Percentiles rank a stretch among this genome's conserved stretches.
Conservation (phyloP, 1,140 invertebrate genomes). For the Pectinophora gossypiella region DNA sequence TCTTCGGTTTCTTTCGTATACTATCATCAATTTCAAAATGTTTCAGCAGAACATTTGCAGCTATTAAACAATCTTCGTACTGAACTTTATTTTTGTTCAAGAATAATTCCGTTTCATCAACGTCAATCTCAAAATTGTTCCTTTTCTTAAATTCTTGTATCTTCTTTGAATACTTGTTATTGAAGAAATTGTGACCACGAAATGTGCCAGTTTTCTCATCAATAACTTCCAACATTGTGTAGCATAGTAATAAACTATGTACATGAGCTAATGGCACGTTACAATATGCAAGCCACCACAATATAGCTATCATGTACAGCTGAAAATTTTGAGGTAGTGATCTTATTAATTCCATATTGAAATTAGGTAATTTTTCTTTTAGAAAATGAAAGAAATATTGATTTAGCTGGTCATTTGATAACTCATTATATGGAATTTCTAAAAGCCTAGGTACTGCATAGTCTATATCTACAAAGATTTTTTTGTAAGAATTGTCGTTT, state of each 20-base stretch:
- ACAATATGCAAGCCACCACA: slow-evolving; percentile 81
- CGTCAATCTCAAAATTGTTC: slow-evolving; percentile 18
- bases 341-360: slow-evolving; percentile 52
- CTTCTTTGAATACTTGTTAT: slow-evolving; percentile 58
- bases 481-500: slow-evolving; percentile 37
- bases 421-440: slow-evolving; percentile 38
- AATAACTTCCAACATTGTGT: slow-evolving; percentile 78
- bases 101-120: slow-evolving; percentile 31
- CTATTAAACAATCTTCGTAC: slow-evolving; percentile 77
- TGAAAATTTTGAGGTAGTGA: slow-evolving; percentile 77
- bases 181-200: slow-evolving; percentile 63
- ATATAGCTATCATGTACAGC: slow-evolving; percentile 78
- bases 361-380: slow-evolving; percentile 65
- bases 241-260: slow-evolving; percentile 78
- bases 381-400: slow-evolving; percentile 61
- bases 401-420: slow-evolving; percentile 56
- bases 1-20: slow-evolving; percentile 76
- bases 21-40: slow-evolving; percentile 80
- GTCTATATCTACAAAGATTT: slow-evolving; percentile 41
- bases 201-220: slow-evolving; percentile 77
- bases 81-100: slow-evolving; percentile 66
- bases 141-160: slow-evolving; percentile 45
- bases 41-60: slow-evolving; percentile 76
- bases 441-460: slow-evolving; percentile 47
- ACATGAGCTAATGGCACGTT: slow-evolving; percentile 74